These are phyloP conservation scores for Arnoldichthys spilopterus DNA, from an alignment of 2,797 vertebrate genomes.

Conservation along the genomic window DNA sequence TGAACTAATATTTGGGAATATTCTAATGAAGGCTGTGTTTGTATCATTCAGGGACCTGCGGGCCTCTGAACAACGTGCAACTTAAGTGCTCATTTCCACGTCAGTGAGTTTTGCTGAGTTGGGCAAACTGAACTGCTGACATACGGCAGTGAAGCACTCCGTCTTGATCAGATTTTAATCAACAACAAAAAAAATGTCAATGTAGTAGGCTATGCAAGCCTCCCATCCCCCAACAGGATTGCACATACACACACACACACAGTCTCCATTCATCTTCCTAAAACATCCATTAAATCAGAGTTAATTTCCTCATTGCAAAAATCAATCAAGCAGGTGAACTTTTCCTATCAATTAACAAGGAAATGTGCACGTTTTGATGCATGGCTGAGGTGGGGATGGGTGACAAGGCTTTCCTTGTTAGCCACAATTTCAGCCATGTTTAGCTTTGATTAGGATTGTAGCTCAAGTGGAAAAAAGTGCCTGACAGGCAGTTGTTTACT, in stretches of 20 bases:
- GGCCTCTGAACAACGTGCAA: slow-evolving; percentile 14
- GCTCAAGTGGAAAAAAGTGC: background rate
- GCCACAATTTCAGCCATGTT: background rate
- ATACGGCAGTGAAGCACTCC: slow-evolving; percentile 14
- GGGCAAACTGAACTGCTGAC: slow-evolving; percentile 36
- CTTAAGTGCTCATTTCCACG: slow-evolving; percentile 39
- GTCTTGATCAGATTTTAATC: slow-evolving; percentile 51
- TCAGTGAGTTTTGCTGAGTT: slow-evolving; percentile 39
- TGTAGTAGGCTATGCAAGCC: slow-evolving; percentile 21
- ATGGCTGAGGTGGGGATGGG: background rate
- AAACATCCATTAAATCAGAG: slow-evolving; percentile 27
- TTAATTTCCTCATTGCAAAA: slow-evolving; percentile 20
- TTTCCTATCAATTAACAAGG: slow-evolving; percentile 15
- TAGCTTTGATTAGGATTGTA: background rate
- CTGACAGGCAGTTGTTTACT: background rate
- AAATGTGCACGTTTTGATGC: background rate
- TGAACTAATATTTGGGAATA: slow-evolving; percentile 31
- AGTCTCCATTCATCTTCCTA: slow-evolving; percentile 23
- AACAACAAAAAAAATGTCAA: slow-evolving; percentile 28
- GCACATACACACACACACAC: too few species aligned
- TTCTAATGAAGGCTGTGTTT: slow-evolving; percentile 33
- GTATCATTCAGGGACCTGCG: slow-evolving; percentile 18
- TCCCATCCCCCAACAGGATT: background rate
- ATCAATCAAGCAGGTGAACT: slow-evolving; percentile 18
- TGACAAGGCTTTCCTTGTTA: background rate